These are phyloP conservation scores for Tenualosa thibaudeaui DNA, from an alignment of 2,797 vertebrate species.

Conservation along the genomic window DNA sequence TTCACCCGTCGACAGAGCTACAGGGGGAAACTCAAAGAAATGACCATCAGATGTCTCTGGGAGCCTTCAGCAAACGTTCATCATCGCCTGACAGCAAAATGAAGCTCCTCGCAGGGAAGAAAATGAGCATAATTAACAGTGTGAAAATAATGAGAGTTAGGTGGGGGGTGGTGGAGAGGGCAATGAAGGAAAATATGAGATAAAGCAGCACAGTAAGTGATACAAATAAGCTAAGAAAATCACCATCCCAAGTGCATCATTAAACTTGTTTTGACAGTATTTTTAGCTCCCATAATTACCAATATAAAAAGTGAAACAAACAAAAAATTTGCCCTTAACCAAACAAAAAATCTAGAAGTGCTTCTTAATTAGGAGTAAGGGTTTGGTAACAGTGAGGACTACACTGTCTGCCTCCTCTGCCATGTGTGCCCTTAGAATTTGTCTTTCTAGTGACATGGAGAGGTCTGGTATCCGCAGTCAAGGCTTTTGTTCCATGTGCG, in stretches of 20 bases:
- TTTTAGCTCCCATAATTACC: neutral
- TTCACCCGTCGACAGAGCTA: neutral
- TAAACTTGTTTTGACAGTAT: slow-evolving; percentile 14
- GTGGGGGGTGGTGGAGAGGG: neutral
- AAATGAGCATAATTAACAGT: neutral
- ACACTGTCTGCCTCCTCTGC: neutral
- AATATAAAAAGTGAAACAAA: neutral
- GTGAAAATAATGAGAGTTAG: neutral
- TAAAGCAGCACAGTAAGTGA: neutral
- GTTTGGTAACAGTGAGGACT: neutral
- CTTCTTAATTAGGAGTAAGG: neutral
- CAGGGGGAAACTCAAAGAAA: neutral
- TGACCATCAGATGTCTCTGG: slow-evolving; percentile 4
- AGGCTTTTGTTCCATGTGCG: neutral
- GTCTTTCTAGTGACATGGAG: neutral
- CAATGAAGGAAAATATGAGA: neutral
- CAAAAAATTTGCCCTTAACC: neutral
- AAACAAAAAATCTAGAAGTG: slow-evolving; percentile 1
- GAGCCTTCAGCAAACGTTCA: neutral
- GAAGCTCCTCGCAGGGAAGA: neutral
- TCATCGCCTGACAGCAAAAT: neutral
- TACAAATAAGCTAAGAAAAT: neutral
- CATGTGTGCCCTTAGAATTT: neutral
- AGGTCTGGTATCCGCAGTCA: neutral
- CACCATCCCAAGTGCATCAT: neutral